Conservation (phyloP, 2,113 vertebrate species). For the Proterorhinus semilunaris region DNA sequence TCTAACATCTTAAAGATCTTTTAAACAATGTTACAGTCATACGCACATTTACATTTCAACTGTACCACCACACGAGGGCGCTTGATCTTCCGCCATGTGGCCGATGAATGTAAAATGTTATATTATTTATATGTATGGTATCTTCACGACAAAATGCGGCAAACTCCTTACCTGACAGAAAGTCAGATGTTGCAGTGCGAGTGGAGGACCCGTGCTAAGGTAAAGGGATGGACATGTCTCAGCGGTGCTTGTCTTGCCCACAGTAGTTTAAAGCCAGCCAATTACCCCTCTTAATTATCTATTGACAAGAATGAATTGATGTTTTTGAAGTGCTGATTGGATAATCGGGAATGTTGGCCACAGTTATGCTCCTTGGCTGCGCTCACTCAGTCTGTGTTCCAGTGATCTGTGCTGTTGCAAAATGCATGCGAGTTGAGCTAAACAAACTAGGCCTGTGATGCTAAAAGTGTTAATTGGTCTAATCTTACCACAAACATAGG, state of each 20-base stretch:
- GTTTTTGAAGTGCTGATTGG: conserved; percentile 73
- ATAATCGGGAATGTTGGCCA: conserved; percentile 74
- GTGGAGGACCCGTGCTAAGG: conserved; percentile 26
- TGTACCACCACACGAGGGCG: too few species aligned
- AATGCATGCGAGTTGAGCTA: conserved; percentile 40
- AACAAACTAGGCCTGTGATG: conserved; percentile 24
- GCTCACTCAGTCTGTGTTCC: conserved; percentile 65
- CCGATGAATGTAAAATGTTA: too few species aligned
- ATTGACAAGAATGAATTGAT: conserved; percentile 76
- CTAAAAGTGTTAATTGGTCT: background rate
- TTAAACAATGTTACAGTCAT: too few species aligned
- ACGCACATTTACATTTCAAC: too few species aligned
- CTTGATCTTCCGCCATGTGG: too few species aligned
- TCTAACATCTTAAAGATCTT: too few species aligned
- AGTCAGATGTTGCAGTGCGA: background rate
- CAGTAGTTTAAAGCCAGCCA: conserved; percentile 52
- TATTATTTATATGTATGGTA: too few species aligned
- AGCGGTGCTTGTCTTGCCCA: conserved; percentile 54
- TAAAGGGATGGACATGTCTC: conserved; percentile 57
- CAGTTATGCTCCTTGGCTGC: conserved; percentile 69
- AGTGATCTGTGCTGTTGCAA: conserved; percentile 55
- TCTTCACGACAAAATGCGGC: background rate
- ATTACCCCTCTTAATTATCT: conserved; percentile 79
- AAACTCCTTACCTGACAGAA: background rate
- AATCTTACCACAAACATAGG: background rate